Percentiles rank a stretch among this genome's conserved stretches.
phyloP scores from a whole-genome alignment of 2,797 vertebrate species.

The Apogon talboti region DNA sequence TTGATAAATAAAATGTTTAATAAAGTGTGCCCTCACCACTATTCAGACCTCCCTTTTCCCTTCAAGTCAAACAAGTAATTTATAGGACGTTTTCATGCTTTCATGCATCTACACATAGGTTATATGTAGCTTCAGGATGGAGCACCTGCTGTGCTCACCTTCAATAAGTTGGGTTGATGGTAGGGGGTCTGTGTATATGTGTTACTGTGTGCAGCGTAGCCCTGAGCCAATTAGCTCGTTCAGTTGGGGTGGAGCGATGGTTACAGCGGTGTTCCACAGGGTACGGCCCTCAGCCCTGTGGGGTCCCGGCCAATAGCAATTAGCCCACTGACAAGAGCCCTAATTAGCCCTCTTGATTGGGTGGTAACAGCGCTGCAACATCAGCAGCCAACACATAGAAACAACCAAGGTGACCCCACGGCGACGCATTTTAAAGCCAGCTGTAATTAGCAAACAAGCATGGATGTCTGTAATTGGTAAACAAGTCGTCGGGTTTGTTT shows the following conservation, averaged over 20 bases:
- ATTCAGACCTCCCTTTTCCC: neutral
- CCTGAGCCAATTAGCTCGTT: conserved; percentile 77
- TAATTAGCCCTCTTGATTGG: conserved; percentile 85
- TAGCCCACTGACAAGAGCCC: conserved; percentile 79
- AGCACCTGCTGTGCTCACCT: conserved; percentile 63
- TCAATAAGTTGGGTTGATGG: conserved; percentile 43
- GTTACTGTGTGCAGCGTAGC: conserved; percentile 29
- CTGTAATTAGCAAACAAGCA: conserved; percentile 67
- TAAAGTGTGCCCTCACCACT: conserved; percentile 5
- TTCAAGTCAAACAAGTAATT: conserved; percentile 38
- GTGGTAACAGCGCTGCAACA: conserved; percentile 62
- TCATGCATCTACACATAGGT: conserved; percentile 59
- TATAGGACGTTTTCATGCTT: conserved; percentile 44
- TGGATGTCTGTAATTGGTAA: conserved; percentile 65
- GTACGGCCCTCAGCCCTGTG: conserved; percentile 71
- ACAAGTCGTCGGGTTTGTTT: conserved; percentile 66
- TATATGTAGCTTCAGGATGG: conserved; percentile 61
- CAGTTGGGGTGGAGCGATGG: conserved; percentile 43
- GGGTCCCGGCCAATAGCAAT: conserved; percentile 82
- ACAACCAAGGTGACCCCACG: conserved; percentile 56
- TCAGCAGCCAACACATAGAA: conserved; percentile 52
- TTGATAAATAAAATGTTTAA: conserved; percentile 13
- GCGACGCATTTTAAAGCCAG: conserved; percentile 46
- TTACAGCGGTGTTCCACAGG: conserved; percentile 64
- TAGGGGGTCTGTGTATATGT: conserved; percentile 57